Base-by-base conservation (phyloP, 2,888 invertebrate genomes). In the Rosalia funebris region DNA sequence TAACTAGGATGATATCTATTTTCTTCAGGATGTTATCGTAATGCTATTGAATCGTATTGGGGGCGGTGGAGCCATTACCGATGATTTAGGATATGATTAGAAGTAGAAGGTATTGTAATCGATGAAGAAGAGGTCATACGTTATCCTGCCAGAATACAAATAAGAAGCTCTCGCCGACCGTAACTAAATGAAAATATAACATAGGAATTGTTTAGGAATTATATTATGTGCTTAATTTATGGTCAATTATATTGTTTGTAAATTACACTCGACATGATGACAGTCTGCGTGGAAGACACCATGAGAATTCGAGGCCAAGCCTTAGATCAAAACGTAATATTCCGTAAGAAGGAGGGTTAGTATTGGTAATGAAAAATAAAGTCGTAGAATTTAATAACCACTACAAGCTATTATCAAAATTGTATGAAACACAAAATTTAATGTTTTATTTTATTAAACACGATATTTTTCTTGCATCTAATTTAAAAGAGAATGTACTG, bases 111-210 rank as follows among this genome's bases (percentile, higher is more conserved):
- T 25, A 5, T 25, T 25, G 25, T 25, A 25, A 25, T 5, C 25
- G 25, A 3, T 7, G 25, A 25, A 7, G 25, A 50, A 25, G 50
- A 50, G 50, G 50, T 41, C 44, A 25, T 41, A 12, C 16, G 50
- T 39, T 50, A 15, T 16, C 10, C 50, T 15, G 15, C 25, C 20
- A 0, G 53, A 37, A 53, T 53, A 53, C 53, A 53, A 42, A 53
- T 53, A 41, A 42, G 53, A 42, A 41, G 25, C 42, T 31, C 32
- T 42, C 53, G 9, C 32, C 53, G 20, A 31, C 16, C 53, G 20
- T 53, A 32, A 53, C 53, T 34, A 34, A 34, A 25, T 25, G 25
- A 11, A 34, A 34, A n/a, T 7, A 5, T 25, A 25, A 25, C 25
- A 25, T n/a, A n/a, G n/a, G 25, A 25, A 25, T 25, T 25, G 25